Percentiles rank a stretch among this genome's conserved stretches.
phyloP scores from a whole-genome alignment of 2,797 vertebrate genomes.

The Liasis olivaceus region DNA sequence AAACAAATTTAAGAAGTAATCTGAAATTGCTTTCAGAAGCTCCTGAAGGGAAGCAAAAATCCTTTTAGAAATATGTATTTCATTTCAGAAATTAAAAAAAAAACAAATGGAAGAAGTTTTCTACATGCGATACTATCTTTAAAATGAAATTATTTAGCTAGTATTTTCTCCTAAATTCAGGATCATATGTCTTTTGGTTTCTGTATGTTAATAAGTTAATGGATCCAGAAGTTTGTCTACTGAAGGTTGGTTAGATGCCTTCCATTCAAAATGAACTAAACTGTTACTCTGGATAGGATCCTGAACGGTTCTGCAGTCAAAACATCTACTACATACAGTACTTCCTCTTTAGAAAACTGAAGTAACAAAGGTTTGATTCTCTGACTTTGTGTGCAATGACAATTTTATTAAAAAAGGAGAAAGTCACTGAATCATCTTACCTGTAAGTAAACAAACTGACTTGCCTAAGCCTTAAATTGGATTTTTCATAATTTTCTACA shows the following conservation, averaged over 20 bases:
- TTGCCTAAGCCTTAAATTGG: slow-evolving; percentile 15
- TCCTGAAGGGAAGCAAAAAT: neutral
- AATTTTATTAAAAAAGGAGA: slow-evolving; percentile 6
- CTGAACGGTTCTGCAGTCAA: neutral
- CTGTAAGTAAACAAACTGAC: neutral
- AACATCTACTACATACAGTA: neutral
- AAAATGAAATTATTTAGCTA: slow-evolving; percentile 19
- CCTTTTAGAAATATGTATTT: slow-evolving; percentile 3
- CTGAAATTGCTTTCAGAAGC: slow-evolving; percentile 3
- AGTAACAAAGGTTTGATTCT: slow-evolving; percentile 7
- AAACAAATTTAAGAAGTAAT: neutral
- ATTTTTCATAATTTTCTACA: slow-evolving; percentile 20
- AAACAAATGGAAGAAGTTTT: neutral
- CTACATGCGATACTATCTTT: neutral
- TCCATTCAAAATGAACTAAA: slow-evolving; percentile 11
- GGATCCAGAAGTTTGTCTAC: slow-evolving; percentile 5
- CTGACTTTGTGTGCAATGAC: neutral
- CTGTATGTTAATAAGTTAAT: slow-evolving; percentile 7
- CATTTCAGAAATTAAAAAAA: slow-evolving; percentile 10
- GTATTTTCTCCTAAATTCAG: slow-evolving; percentile 22
- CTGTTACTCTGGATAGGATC: neutral
- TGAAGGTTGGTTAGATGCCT: neutral
- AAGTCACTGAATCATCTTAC: neutral
- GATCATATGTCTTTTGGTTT: neutral
- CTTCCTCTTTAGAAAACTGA: neutral